Conservation (phyloP, 2,797 vertebrate genomes). For the Psittacula echo region DNA sequence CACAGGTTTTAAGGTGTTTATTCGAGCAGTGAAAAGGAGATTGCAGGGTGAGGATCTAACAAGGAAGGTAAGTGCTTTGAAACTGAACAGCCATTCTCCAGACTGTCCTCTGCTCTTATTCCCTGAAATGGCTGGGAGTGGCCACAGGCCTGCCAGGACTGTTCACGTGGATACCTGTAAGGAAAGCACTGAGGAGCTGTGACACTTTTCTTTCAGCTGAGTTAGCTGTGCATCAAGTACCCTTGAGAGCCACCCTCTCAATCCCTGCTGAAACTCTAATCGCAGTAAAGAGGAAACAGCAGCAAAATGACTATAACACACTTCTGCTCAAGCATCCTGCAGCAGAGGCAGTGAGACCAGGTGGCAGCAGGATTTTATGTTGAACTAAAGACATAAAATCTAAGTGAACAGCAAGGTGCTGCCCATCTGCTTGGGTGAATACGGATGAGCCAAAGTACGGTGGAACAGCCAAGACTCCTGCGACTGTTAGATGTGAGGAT, state of each 20-base stretch:
- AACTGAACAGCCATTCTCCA: fast-evolving
- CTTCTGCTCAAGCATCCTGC: background rate
- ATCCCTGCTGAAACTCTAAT: background rate
- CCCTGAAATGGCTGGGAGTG: background rate
- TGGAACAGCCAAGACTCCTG: background rate
- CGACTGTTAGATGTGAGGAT: background rate
- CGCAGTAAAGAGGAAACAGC: background rate
- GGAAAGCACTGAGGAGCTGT: background rate
- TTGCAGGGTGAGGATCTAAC: background rate
- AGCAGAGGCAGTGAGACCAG: background rate
- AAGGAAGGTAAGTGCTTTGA: background rate
- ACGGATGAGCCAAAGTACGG: background rate
- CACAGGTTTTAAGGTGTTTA: background rate
- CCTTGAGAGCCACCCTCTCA: background rate
- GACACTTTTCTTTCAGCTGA: background rate
- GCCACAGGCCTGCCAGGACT: background rate
- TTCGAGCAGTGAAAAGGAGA: background rate
- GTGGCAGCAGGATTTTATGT: background rate
- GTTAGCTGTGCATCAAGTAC: background rate
- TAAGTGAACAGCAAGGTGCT: background rate
- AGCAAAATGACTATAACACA: fast-evolving
- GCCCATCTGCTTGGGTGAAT: background rate
- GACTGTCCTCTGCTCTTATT: background rate
- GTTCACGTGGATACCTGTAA: background rate
- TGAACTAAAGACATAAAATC: background rate